phyloP scores from a whole-genome alignment of 2,888 invertebrate genomes.

The Venustoraphidia nigricollis region DNA sequence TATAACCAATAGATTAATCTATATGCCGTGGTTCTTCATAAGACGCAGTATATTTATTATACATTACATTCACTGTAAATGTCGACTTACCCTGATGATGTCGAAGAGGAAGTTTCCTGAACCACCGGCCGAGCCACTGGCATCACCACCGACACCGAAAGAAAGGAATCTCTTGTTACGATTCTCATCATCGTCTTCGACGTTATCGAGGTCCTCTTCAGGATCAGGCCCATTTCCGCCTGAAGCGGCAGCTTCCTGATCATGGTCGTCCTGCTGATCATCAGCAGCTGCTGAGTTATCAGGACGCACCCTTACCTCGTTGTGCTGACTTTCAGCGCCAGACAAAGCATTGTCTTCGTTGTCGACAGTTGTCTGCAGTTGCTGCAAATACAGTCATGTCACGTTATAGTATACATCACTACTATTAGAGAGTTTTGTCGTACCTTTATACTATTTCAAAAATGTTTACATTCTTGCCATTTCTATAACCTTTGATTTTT shows the following conservation, averaged over 20 bases:
- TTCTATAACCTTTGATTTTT: too few relatives aligned
- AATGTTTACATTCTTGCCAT: too few relatives aligned
- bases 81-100: constrained; percentile 67
- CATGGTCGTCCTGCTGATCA: constrained; percentile 19
- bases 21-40: too few relatives aligned
- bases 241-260: constrained; percentile 28
- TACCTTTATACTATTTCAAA: too few relatives aligned
- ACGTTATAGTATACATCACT: too few relatives aligned
- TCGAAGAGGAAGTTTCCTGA: constrained; percentile 83
- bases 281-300: not conserved
- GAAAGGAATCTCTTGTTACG: constrained; percentile 68
- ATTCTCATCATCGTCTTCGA: constrained; percentile 57
- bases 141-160: constrained; percentile 36
- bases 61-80: not conserved
- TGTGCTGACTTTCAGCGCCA: constrained; percentile 43
- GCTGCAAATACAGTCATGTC: constrained; percentile 7
- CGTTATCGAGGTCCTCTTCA: constrained; percentile 55
- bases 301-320: constrained; percentile 32
- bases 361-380: constrained; percentile 27
- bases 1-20: too few relatives aligned
- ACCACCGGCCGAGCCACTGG: constrained; percentile 38
- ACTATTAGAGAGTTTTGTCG: too few relatives aligned
- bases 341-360: constrained; percentile 35
- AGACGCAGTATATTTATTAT: too few relatives aligned
- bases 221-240: constrained; percentile 48